These are phyloP conservation scores for Gasterosteus nipponicus DNA, from an alignment of 2,113 vertebrate genomes.

Conservation along the genomic window DNA sequence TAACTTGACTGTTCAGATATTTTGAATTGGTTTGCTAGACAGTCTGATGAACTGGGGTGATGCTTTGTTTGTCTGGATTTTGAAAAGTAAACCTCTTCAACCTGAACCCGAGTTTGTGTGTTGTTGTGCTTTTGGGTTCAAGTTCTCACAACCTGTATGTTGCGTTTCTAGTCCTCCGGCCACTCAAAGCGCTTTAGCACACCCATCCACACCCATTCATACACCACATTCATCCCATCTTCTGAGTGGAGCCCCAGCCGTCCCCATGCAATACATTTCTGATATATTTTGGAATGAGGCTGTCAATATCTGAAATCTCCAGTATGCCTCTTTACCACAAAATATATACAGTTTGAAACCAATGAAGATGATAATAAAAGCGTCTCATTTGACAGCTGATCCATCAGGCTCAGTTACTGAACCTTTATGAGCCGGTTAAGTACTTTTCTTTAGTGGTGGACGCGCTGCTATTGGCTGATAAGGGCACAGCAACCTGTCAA, in stretches of 20 bases:
- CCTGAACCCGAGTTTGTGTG: not conserved
- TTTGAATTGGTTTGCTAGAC: too few species aligned
- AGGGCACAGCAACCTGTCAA: slow-evolving; percentile 16
- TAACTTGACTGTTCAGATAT: too few species aligned
- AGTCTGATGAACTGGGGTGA: too few species aligned
- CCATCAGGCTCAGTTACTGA: not conserved
- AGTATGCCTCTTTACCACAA: not conserved
- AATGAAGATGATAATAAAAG: not conserved
- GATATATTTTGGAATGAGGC: not conserved
- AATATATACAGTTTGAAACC: not conserved
- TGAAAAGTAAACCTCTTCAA: not conserved
- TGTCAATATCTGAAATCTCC: not conserved
- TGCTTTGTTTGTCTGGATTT: too few species aligned
- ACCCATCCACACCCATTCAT: too few species aligned
- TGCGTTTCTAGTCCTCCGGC: too few species aligned
- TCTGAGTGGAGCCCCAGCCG: too few species aligned
- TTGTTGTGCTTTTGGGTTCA: not conserved
- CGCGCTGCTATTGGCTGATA: slow-evolving; percentile 15
- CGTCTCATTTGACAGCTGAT: not conserved
- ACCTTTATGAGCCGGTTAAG: not conserved
- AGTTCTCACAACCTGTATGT: not conserved
- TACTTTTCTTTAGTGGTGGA: not conserved
- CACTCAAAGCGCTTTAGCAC: too few species aligned
- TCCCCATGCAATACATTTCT: not conserved
- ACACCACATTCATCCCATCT: too few species aligned